A percentile compares a stretch with the other conserved stretches of the same genome.
Conservation (phyloP, 2,888 invertebrate genomes). For the Drosophila antonietae region DNA sequence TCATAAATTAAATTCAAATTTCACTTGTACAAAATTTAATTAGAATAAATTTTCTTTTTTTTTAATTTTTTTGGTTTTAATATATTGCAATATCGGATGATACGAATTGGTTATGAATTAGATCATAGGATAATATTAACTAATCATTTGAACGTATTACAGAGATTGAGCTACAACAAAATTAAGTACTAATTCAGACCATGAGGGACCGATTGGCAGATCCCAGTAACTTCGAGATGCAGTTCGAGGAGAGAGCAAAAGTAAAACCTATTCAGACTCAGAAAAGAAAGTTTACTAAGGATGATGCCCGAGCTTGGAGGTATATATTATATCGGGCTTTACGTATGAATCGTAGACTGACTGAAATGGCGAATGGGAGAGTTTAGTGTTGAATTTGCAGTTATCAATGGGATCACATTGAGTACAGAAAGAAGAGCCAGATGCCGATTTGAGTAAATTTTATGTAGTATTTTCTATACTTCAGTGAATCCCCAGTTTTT, state of each 20-base stretch:
- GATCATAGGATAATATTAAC: not conserved
- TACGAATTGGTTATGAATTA: not conserved
- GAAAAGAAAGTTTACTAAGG: not conserved
- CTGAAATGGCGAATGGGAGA: not conserved
- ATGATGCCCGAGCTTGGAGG: not conserved
- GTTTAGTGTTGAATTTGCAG: not conserved
- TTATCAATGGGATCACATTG: not conserved
- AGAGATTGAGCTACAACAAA: constrained; percentile 1
- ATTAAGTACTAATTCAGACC: not conserved
- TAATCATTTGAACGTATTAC: not conserved
- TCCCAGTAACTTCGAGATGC: too few relatives aligned
- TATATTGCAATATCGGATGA: not conserved
- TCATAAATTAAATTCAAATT: not conserved
- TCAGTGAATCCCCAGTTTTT: not conserved
- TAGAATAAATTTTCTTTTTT: not conserved
- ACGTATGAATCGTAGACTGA: not conserved
- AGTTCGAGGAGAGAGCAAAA: not conserved
- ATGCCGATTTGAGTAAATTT: not conserved
- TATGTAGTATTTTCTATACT: not conserved
- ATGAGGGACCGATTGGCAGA: not conserved
- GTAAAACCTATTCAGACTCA: not conserved
- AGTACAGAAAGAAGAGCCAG: not conserved
- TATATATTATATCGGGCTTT: constrained; percentile 10
- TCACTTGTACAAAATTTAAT: not conserved
- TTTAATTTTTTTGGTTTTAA: not conserved